phyloP scores from a whole-genome alignment of 2,888 invertebrate species.

The Oxystoma pomonae region DNA sequence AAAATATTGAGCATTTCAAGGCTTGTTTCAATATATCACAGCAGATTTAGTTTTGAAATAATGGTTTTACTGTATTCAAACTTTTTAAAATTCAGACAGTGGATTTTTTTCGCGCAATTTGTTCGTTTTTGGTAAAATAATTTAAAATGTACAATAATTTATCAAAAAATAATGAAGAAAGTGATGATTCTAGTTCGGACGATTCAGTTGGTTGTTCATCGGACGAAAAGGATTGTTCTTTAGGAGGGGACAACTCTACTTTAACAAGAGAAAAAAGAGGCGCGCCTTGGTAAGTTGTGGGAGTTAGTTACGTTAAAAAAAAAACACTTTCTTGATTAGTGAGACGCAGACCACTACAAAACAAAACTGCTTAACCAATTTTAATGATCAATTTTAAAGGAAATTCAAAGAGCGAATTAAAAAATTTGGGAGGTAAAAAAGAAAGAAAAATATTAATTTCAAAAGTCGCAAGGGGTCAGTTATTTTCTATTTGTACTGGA shows the following conservation, averaged over 20 bases:
- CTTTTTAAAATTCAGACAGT: not conserved
- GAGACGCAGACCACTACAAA: no score
- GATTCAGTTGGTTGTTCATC: not conserved
- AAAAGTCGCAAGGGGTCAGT: no score
- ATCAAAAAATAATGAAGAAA: not conserved
- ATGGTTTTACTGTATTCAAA: not conserved
- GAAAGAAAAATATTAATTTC: no score
- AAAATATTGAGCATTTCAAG: not conserved
- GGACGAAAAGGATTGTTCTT: not conserved
- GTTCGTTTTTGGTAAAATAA: not conserved
- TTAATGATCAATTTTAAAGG: not conserved
- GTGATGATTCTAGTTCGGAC: not conserved
- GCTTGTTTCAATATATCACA: not conserved
- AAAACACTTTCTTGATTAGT: no score
- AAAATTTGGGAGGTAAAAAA: no score
- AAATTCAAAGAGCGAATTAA: no score
- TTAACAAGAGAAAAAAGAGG: not conserved
- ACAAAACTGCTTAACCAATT: not conserved
- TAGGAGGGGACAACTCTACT: not conserved
- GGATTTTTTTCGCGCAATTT: not conserved
- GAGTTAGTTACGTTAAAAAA: no score
- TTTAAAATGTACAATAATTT: not conserved
- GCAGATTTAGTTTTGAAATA: not conserved
- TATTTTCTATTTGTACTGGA: no score
- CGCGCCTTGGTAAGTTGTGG: not conserved